These are phyloP conservation scores for Clivina fossor DNA, from an alignment of 2,888 invertebrate genomes.

Conservation along the genomic window DNA sequence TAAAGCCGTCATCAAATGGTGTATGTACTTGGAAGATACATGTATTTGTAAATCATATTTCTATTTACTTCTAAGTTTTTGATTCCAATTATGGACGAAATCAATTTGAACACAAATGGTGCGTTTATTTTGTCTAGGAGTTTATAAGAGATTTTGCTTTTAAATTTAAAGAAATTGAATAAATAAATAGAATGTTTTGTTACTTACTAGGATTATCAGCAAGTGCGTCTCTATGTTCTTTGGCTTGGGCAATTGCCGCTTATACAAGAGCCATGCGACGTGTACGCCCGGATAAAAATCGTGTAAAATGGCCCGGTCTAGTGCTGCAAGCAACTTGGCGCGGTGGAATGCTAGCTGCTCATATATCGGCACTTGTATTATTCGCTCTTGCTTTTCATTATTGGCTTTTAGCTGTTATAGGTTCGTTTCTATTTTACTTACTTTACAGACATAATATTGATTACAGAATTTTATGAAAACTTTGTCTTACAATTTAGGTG, in stretches of 20 bases:
- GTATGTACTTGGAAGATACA: too few relatives aligned
- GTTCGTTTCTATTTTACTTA: conserved; percentile 56
- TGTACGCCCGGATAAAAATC: conserved; percentile 52
- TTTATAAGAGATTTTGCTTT: too few relatives aligned
- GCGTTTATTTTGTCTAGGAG: too few relatives aligned
- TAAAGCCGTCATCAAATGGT: too few relatives aligned
- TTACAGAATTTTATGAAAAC: too few relatives aligned
- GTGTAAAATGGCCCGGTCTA: conserved; percentile 53
- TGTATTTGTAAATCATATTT: too few relatives aligned
- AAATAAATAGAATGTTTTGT: too few relatives aligned
- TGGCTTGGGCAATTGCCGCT: conserved; percentile 66
- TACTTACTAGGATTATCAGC: conserved; percentile 61
- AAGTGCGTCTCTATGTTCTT: conserved; percentile 62
- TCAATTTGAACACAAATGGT: too few relatives aligned
- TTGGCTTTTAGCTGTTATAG: conserved; percentile 62
- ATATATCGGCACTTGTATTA: conserved; percentile 64
- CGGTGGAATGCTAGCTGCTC: conserved; percentile 62
- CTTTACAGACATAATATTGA: too few relatives aligned
- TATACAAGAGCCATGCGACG: conserved; percentile 63
- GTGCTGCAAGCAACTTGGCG: conserved; percentile 64
- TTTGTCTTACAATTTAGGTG: conserved; percentile 43
- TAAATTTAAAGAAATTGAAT: too few relatives aligned
- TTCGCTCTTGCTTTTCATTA: conserved; percentile 61
- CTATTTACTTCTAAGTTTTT: too few relatives aligned
- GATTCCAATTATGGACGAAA: too few relatives aligned